These are phyloP conservation scores for Mallotus villosus DNA, from an alignment of 2,797 vertebrate genomes.

Conservation along the genomic window DNA sequence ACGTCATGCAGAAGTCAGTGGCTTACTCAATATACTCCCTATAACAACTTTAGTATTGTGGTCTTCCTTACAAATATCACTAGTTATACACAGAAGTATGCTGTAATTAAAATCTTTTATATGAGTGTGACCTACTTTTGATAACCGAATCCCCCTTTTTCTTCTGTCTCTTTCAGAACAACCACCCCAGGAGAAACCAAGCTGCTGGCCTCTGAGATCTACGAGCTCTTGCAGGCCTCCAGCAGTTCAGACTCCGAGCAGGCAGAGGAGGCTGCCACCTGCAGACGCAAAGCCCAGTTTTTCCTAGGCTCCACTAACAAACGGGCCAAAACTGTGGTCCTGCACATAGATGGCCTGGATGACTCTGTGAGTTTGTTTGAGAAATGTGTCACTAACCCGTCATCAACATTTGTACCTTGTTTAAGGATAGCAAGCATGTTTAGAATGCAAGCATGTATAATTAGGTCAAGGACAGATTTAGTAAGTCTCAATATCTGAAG, in stretches of 20 bases:
- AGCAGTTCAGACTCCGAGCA: constrained; percentile 63
- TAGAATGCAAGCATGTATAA: no score
- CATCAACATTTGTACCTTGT: no score
- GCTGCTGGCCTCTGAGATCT: constrained; percentile 87
- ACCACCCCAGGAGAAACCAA: constrained; percentile 90
- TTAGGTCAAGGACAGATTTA: no score
- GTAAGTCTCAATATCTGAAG: no score
- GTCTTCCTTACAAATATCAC: neutral
- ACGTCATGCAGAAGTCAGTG: constrained; percentile 90
- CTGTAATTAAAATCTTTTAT: neutral
- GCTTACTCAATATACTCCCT: neutral
- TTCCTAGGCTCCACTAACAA: constrained; percentile 92
- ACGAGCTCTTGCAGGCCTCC: constrained; percentile 84
- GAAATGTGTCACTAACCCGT: no score
- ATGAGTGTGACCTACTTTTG: neutral
- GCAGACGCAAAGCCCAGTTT: constrained; percentile 87
- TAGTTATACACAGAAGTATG: no score
- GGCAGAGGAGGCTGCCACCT: constrained; percentile 72
- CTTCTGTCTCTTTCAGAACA: constrained; percentile 64
- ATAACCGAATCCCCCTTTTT: neutral
- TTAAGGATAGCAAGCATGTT: no score
- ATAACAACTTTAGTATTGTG: no score
- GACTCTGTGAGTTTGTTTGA: constrained; percentile 78
- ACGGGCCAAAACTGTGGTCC: constrained; percentile 88
- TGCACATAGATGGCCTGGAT: constrained; percentile 90